Evolutionary conservation across 2,888 invertebrate species (phyloP).

Genomic region (Tuta absoluta): DNA sequence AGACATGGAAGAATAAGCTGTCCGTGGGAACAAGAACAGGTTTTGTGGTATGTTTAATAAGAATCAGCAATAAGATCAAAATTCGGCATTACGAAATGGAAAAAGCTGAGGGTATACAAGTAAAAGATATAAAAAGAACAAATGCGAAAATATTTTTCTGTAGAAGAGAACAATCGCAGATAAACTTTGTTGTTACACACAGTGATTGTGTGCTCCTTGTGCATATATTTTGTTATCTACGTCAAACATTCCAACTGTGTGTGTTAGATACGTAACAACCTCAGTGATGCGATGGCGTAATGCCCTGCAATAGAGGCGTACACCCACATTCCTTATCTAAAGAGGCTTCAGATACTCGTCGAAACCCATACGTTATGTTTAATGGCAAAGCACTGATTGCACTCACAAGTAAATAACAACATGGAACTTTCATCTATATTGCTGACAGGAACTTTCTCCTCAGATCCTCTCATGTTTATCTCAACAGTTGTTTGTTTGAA

Average conservation of each 20-base stretch:
- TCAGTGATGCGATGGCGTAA: conserved; percentile 40
- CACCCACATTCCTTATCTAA: conserved; percentile 42
- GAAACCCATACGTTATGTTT: conserved; percentile 27
- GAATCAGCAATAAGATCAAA: not conserved
- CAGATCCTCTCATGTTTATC: not conserved
- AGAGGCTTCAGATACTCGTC: conserved; percentile 25
- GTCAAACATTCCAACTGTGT: conserved; percentile 27
- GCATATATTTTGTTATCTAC: conserved; percentile 29
- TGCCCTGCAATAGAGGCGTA: conserved; percentile 32
- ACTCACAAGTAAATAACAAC: conserved; percentile 24
- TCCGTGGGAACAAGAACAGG: conserved; percentile 14
- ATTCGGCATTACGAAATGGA: not conserved
- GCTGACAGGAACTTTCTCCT: conserved; percentile 8
- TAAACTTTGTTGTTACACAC: conserved; percentile 2
- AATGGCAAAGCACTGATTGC: conserved; percentile 41
- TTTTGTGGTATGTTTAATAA: not conserved
- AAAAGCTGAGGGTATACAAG: not conserved
- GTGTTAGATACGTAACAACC: conserved; percentile 40
- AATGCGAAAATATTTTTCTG: not conserved
- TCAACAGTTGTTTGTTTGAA: not conserved
- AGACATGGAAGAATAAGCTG: conserved; percentile 9
- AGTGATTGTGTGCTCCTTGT: conserved; percentile 21
- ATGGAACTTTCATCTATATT: conserved; percentile 14
- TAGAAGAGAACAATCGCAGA: not conserved
- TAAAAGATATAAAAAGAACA: not conserved